phyloP scores from a whole-genome alignment of 2,113 vertebrate species.

The Xyrauchen texanus region DNA sequence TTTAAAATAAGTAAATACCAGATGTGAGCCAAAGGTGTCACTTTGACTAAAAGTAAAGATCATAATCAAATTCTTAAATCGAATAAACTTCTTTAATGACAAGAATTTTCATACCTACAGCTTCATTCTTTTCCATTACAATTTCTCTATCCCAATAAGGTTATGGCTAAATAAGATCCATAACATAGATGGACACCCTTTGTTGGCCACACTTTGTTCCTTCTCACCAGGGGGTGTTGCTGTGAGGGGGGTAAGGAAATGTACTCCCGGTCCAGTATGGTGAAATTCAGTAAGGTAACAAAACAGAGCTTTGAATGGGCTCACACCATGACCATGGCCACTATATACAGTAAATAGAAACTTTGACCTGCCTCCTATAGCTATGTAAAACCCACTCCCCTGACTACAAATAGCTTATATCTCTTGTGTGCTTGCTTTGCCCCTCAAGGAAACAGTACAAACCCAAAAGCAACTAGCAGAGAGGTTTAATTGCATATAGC shows the following conservation, averaged over 20 bases:
- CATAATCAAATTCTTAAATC: not conserved
- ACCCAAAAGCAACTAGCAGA: too few relatives aligned
- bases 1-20: not conserved
- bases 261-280: not conserved
- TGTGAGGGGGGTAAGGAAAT: not conserved
- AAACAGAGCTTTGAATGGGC: not conserved
- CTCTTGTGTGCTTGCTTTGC: not conserved
- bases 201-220: not conserved
- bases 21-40: not conserved
- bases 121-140: not conserved
- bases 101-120: not conserved
- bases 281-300: too few relatives aligned
- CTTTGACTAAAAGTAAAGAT: not conserved
- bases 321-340: not conserved
- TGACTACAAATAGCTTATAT: not conserved
- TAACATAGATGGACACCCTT: constrained; percentile 9
- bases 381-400: not conserved
- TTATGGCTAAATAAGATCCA: constrained; percentile 6
- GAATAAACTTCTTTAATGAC: not conserved
- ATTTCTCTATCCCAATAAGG: not conserved
- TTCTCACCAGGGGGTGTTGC: not conserved
- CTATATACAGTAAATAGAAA: constrained; percentile 3
- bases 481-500: too few relatives aligned
- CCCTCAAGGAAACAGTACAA: not conserved
- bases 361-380: not conserved